Evolutionary conservation across 2,888 invertebrate species (phyloP).

Genomic region (Lordiphosa fenestrarum): DNA sequence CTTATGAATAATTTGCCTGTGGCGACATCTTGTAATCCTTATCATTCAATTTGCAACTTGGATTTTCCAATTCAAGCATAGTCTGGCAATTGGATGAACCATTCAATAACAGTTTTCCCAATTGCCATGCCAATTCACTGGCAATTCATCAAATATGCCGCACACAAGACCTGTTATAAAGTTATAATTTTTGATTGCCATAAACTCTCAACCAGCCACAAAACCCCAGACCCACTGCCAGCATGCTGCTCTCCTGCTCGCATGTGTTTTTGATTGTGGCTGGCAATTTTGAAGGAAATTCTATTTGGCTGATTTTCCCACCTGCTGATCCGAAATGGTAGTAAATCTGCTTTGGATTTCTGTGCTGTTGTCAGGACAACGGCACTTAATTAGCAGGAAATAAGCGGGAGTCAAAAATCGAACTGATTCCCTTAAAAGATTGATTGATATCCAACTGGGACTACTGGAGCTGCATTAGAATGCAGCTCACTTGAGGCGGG

Average conservation of each 20-base stretch:
- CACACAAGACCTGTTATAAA: conserved; percentile 6
- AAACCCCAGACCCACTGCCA: no score
- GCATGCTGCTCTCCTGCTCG: no score
- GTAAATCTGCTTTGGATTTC: conserved; percentile 8
- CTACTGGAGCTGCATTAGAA: conserved; percentile 45
- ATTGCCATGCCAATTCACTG: no score
- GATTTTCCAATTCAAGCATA: no score
- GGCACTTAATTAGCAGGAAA: conserved; percentile 53
- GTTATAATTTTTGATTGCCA: conserved; percentile 26
- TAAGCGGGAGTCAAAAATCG: conserved; percentile 13
- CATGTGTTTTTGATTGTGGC: conserved; percentile 11
- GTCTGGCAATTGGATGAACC: no score
- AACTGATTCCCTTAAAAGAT: conserved; percentile 2
- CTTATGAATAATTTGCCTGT: no score
- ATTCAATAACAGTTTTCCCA: no score
- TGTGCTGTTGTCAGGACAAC: conserved; percentile 41
- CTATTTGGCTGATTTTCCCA: conserved; percentile 33
- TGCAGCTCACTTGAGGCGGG: conserved; percentile 45
- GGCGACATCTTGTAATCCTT: no score
- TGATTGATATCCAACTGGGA: conserved; percentile 11
- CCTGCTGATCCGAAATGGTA: conserved; percentile 22
- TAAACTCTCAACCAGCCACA: conserved; percentile 1
- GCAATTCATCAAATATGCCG: no score
- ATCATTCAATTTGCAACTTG: no score
- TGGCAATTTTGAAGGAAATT: conserved; percentile 27